phyloP scores from a whole-genome alignment of 2,113 vertebrate genomes.

The Callorhinus ursinus region DNA sequence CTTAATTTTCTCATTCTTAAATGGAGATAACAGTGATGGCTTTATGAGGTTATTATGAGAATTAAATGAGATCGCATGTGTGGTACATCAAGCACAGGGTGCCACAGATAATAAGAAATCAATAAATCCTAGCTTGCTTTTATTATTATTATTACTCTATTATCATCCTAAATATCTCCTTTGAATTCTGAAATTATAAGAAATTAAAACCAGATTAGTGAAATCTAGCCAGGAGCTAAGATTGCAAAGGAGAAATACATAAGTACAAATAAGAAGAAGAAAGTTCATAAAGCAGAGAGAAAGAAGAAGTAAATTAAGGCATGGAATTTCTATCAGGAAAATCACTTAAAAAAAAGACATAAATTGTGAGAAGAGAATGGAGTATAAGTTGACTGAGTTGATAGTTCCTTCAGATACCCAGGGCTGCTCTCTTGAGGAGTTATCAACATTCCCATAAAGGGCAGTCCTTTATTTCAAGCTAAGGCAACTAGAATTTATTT shows the following conservation, averaged over 20 bases:
- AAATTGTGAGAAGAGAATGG: background rate
- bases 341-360: background rate
- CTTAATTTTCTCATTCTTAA: background rate
- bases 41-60: background rate
- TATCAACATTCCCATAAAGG: background rate
- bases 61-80: background rate
- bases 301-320: background rate
- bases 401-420: background rate
- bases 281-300: background rate
- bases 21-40: background rate
- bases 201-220: background rate
- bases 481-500: constrained; percentile 34
- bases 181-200: background rate
- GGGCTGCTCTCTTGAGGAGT: background rate
- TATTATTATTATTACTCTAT: background rate
- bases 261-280: background rate
- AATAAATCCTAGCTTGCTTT: background rate
- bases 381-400: background rate
- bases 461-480: background rate
- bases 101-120: background rate
- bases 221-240: background rate
- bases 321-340: background rate
- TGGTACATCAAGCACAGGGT: background rate
- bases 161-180: background rate
- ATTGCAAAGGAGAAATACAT: background rate